Evolutionary conservation across 2,113 vertebrate species (phyloP).

Genomic region (Lanius collurio): DNA sequence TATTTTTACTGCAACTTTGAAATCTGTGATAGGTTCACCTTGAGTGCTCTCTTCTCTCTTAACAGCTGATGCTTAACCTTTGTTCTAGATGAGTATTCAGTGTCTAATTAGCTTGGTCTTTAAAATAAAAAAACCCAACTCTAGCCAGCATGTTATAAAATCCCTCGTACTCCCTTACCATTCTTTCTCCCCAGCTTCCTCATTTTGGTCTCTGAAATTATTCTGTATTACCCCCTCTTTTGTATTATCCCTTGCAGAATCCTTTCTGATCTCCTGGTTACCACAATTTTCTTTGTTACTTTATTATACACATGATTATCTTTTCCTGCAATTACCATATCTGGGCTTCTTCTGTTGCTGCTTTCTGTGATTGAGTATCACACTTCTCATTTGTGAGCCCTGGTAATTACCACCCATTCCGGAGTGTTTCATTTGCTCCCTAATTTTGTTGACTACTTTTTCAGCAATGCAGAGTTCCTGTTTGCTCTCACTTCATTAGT

Average conservation of each 20-base stretch:
- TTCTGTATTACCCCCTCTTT: neutral
- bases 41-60: conserved; percentile 29
- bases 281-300: neutral
- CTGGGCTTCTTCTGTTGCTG: neutral
- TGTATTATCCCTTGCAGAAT: conserved; percentile 7
- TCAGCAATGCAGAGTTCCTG: neutral
- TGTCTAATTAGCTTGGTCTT: conserved; percentile 60
- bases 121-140: neutral
- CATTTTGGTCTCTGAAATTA: conserved; percentile 21
- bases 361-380: neutral
- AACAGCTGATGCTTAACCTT: conserved; percentile 59
- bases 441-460: conserved; percentile 24
- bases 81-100: conserved; percentile 38
- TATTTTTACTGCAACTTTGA: neutral
- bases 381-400: neutral
- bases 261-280: conserved; percentile 13
- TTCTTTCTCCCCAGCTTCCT: conserved; percentile 7
- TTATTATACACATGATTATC: conserved; percentile 22
- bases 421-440: neutral
- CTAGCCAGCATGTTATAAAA: conserved; percentile 18
- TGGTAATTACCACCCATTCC: conserved; percentile 13
- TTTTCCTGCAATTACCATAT: conserved; percentile 23
- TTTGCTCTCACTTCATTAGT: conserved; percentile 4
- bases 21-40: neutral
- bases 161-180: neutral